Evolutionary conservation across 2,797 vertebrate species (phyloP).

Genomic region (Phrynocephalus forsythii): DNA sequence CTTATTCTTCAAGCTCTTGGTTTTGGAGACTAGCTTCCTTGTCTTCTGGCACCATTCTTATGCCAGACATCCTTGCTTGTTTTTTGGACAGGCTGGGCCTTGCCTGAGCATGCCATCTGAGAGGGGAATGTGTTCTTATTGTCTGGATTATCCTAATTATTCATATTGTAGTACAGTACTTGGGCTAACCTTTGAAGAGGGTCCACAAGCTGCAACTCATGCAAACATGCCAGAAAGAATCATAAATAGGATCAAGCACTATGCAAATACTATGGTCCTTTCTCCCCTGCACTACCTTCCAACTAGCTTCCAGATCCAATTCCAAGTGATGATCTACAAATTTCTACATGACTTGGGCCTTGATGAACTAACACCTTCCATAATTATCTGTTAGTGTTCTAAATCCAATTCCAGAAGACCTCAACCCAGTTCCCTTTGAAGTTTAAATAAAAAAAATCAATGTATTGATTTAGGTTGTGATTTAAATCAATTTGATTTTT

Average conservation of each 20-base stretch:
- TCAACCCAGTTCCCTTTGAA: background rate
- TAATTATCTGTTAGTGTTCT: background rate
- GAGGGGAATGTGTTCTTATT: background rate
- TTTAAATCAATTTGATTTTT: too few relatives aligned
- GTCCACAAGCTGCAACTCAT: background rate
- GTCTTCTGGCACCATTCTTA: too few relatives aligned
- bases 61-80: too few relatives aligned
- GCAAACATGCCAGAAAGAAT: background rate
- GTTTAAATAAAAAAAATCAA: too few relatives aligned
- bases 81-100: too few relatives aligned
- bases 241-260: background rate
- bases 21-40: too few relatives aligned
- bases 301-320: background rate
- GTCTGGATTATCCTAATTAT: background rate
- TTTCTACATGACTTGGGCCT: background rate
- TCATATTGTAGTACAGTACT: background rate
- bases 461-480: too few relatives aligned
- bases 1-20: too few relatives aligned
- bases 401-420: background rate
- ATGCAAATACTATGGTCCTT: background rate
- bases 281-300: background rate
- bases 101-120: too few relatives aligned
- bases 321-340: background rate
- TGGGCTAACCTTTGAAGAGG: background rate
- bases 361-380: background rate